phyloP scores from a whole-genome alignment of 2,797 vertebrate species.

The Acestrorhynchus altus region DNA sequence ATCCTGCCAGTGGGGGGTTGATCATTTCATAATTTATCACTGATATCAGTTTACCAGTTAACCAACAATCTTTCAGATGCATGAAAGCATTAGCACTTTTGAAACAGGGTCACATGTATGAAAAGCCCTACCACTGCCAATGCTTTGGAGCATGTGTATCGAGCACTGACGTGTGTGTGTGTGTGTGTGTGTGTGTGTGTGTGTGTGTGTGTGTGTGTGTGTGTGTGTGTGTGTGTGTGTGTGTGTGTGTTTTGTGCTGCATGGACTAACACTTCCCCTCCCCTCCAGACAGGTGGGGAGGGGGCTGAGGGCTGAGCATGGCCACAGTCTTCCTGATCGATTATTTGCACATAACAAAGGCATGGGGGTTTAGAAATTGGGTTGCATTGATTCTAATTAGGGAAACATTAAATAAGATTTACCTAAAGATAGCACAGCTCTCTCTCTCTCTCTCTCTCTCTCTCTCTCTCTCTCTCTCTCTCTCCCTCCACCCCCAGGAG shows the following conservation, averaged over 20 bases:
- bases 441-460: constrained; percentile 72
- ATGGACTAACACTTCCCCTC: constrained; percentile 4
- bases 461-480: constrained; percentile 75
- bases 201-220: background rate
- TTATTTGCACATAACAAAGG: constrained; percentile 85
- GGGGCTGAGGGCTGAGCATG: constrained; percentile 36
- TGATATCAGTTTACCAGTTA: too few species aligned
- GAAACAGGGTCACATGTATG: background rate
- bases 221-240: constrained; percentile 2
- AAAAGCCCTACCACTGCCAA: background rate
- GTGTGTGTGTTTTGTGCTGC: constrained; percentile 2
- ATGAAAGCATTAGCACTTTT: constrained; percentile 9
- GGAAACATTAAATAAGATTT: constrained; percentile 98
- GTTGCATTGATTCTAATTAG: constrained; percentile 99
- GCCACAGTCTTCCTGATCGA: constrained; percentile 80
- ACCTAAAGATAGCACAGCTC: constrained; percentile 83
- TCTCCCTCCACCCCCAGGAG: constrained; percentile 69
- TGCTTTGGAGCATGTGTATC: background rate
- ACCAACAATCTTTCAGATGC: background rate
- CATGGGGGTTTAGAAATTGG: constrained; percentile 87
- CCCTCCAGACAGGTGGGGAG: constrained; percentile 4
- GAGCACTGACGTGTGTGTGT: background rate
- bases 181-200: background rate
- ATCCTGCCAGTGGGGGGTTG: too few species aligned
- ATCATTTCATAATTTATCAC: too few species aligned